These are phyloP conservation scores for Pongo abelii DNA, from an alignment of 2,113 vertebrate genomes.

Conservation along the genomic window DNA sequence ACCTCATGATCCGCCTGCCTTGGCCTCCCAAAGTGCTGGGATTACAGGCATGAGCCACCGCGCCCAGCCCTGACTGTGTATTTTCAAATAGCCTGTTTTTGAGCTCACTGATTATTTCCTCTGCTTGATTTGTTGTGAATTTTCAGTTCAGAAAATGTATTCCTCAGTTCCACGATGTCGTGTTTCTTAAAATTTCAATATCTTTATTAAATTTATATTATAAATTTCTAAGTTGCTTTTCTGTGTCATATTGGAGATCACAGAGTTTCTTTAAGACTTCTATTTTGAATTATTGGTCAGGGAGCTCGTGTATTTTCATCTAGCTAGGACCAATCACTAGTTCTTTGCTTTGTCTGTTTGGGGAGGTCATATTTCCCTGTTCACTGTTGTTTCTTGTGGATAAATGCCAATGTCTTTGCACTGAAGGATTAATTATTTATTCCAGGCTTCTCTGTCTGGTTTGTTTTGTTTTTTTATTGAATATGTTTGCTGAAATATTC, in stretches of 20 bases:
- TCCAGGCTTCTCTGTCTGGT: not conserved
- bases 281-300: not conserved
- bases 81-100: not conserved
- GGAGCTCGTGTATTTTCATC: not conserved
- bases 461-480: not conserved
- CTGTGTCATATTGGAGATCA: not conserved
- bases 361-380: not conserved
- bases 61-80: not conserved
- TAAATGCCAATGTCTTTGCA: too few relatives aligned
- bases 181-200: not conserved
- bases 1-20: too few relatives aligned
- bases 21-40: too few relatives aligned
- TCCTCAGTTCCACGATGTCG: not conserved
- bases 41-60: too few relatives aligned
- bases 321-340: not conserved
- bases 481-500: not conserved
- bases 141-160: not conserved
- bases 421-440: too few relatives aligned
- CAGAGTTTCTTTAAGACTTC: not conserved
- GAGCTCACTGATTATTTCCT: not conserved
- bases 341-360: not conserved
- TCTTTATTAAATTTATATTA: not conserved
- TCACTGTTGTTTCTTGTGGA: not conserved
- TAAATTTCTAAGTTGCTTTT: not conserved
- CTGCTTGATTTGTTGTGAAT: not conserved